Base-by-base conservation (phyloP, 2,888 invertebrate species). In the Harpalus rufipes region DNA sequence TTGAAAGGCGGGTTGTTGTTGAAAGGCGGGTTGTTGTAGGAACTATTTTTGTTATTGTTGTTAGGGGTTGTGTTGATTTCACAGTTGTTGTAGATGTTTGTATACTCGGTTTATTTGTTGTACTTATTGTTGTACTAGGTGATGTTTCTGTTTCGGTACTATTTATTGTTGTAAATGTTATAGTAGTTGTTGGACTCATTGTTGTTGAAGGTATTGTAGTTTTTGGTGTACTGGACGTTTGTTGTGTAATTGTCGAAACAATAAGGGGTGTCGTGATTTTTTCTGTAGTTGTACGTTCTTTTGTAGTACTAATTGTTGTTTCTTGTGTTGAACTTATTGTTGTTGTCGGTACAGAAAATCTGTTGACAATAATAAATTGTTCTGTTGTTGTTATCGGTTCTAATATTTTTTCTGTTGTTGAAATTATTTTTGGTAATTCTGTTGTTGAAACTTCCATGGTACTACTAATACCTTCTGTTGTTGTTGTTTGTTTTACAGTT, bases 311-410 rank as follows among this genome's bases (percentile, higher is more conserved):
- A 68, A 88, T 72, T 59, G 89, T 88, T 76, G 89, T 87, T 0
- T 51, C 44, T 51, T 8, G 10, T 12, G 44, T 51, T 5, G 44
- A 12, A 51, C 44, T 51, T 16, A 91, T 91, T 6, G 91, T 90
- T 14, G 91, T 90, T 68, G 68, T 12, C 25, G 85, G 51, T 84
- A 25, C 21, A 56, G 85, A 61, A 72, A 56, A 72, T 63, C 39
- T 68, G 18, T 74, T 74, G 14, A 7, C n/a, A 68, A 68, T 68
- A 68, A 68, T 39, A 39, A 68, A 68, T 68, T n/a, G 32, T 39
- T 21, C 7, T 4, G 14, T 39, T 41, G 8, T 7, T 4, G 14
- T 39, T 68, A 2, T 14, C 7, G 68, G 39, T 39, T 14, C 59
- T 59, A 59, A 59, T 16, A 59, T 16, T 59, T 63, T 63, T 21